These are phyloP conservation scores for Polydrusus tereticollis DNA, from an alignment of 2,888 invertebrate genomes.

Conservation along the genomic window DNA sequence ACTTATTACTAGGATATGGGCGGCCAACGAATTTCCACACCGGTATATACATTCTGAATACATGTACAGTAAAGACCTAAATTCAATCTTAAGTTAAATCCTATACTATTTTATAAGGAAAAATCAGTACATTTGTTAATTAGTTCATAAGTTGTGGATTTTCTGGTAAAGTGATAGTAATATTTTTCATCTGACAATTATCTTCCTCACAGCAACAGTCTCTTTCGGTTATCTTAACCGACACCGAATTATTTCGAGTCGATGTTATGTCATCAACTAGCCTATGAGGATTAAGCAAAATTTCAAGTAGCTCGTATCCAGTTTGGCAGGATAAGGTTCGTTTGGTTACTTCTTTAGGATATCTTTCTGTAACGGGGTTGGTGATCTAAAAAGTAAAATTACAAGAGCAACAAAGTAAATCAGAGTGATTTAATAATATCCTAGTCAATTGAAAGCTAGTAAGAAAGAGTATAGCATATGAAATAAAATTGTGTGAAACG, in stretches of 20 bases:
- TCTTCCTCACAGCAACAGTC: constrained; percentile 64
- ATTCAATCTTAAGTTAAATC: no score
- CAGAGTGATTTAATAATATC: no score
- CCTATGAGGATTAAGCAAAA: constrained; percentile 60
- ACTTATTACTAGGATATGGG: no score
- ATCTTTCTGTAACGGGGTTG: constrained; percentile 17
- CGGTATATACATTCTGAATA: no score
- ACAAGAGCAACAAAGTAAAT: background rate
- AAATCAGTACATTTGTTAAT: background rate
- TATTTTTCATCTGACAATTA: constrained; percentile 66
- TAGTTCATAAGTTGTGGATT: background rate
- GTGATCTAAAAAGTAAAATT: constrained; percentile 12
- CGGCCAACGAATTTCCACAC: no score
- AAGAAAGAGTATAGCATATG: no score
- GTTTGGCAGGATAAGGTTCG: constrained; percentile 67
- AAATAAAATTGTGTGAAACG: no score
- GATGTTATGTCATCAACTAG: constrained; percentile 57
- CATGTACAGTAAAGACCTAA: no score
- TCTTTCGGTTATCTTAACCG: constrained; percentile 60
- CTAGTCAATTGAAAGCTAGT: no score
- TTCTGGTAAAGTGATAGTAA: constrained; percentile 64
- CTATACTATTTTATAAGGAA: no score
- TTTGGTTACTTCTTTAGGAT: constrained; percentile 39
- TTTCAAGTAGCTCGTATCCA: constrained; percentile 63
- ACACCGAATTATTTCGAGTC: constrained; percentile 23